Base-by-base conservation (phyloP, 1,140 invertebrate genomes). In the Riptortus pedestris region DNA sequence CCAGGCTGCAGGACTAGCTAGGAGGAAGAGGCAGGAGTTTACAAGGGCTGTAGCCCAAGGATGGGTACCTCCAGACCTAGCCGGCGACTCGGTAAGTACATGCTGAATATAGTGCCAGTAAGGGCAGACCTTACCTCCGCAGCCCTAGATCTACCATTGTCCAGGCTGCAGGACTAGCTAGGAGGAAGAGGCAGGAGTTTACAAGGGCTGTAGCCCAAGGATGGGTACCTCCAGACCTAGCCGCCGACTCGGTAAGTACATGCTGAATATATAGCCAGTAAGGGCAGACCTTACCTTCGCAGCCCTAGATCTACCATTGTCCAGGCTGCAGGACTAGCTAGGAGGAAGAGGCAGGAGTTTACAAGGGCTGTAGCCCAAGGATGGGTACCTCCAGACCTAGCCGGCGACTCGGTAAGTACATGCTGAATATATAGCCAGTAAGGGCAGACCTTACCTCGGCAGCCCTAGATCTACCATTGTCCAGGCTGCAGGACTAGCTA, bases 1-100 rank as follows among this genome's bases (percentile, higher is more conserved):
- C 29, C 79, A 83, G 69, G 80, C 80, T 57, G 80, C 83, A 9
- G 72, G 78, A 27, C 71, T 80, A 28, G 77, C 81, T 2, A 77
- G 81, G 61, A 74, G 81, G 57, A 83, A 83, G 72, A 71, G 84
- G 26, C 79, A 83, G 58, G 84, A 86, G 71, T 84, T 86, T 67
- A 76, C 84, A 2, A 74, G 77, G 31, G 83, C 84, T 31, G 81
- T 85, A 20, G 77, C 78, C n/a, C 83, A 83, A 72, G 83, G 84
- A 2, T 74, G 85, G 7, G 79, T 84, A 29, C 83, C 83, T 12
- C 63, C 62, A 2, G 62, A 45, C 11, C 18, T 22, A 9, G 4
- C 0, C 4, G 22, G 3, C 16, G 43, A 47, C 22, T n/a, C n/a
- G n/a, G n/a, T n/a, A n/a, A n/a, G n/a, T n/a, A n/a, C n/a, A n/a